These are phyloP conservation scores for Cassiopea andromeda DNA, from an alignment of 30 jellyfish, hydroid and myxozoan species.

Conservation along the genomic window DNA sequence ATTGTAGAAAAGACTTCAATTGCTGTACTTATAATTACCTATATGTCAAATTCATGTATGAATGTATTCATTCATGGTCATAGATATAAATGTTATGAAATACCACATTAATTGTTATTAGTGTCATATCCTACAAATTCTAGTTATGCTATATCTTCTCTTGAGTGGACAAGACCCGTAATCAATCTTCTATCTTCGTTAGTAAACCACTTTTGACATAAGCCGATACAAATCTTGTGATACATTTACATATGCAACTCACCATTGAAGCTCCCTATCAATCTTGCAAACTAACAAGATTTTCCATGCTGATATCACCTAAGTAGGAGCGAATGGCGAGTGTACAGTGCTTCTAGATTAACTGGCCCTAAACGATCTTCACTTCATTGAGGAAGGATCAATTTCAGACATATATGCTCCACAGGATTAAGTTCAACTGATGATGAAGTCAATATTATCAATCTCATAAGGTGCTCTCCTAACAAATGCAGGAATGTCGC, in stretches of 20 bases:
- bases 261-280: not conserved
- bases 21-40: too few relatives aligned
- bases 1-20: too few relatives aligned
- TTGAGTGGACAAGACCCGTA: too few relatives aligned
- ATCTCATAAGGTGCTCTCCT: not conserved
- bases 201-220: not conserved
- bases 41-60: too few relatives aligned
- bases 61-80: too few relatives aligned
- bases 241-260: not conserved
- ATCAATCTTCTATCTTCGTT: not conserved
- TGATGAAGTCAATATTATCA: not conserved
- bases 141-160: too few relatives aligned
- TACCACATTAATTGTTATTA: too few relatives aligned
- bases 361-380: not conserved
- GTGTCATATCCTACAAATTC: too few relatives aligned
- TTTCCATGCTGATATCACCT: not conserved
- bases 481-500: not conserved
- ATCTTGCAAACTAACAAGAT: not conserved
- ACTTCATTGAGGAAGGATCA: not conserved
- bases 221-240: not conserved
- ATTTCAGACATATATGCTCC: not conserved
- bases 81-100: too few relatives aligned
- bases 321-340: not conserved
- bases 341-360: not conserved
- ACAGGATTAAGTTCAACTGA: not conserved